A percentile compares a stretch with the other conserved stretches of the same genome.
Conservation (phyloP, 2,113 vertebrate genomes). For the Microtus ochrogaster region DNA sequence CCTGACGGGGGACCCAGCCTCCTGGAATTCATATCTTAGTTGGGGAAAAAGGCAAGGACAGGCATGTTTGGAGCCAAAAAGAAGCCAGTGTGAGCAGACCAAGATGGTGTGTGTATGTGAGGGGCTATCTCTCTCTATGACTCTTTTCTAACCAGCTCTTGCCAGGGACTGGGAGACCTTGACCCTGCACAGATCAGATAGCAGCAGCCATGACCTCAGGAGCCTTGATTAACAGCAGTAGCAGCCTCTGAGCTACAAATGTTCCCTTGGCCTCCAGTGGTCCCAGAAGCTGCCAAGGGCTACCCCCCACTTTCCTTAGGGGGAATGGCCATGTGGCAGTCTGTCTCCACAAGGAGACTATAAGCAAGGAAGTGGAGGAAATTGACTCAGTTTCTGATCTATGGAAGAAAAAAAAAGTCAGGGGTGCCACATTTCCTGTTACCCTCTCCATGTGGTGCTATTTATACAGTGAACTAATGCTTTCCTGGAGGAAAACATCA, state of each 20-base stretch:
- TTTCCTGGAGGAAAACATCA: conserved; percentile 73
- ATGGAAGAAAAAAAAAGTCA: conserved; percentile 34
- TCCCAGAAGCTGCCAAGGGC: neutral
- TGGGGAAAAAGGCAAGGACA: neutral
- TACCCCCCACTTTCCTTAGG: neutral
- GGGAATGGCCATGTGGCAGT: neutral
- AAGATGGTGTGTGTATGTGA: neutral
- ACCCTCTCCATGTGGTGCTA: conserved; percentile 16
- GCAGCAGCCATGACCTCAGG: neutral
- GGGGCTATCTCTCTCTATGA: neutral
- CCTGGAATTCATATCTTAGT: rapidly evolving
- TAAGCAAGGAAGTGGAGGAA: conserved; percentile 59
- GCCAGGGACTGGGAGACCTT: rapidly evolving
- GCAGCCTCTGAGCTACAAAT: neutral
- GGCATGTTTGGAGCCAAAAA: neutral
- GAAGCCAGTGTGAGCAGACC: neutral
- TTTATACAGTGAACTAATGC: conserved; percentile 71
- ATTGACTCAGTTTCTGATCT: conserved; percentile 11
- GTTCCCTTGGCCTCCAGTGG: neutral
- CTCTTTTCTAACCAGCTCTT: neutral
- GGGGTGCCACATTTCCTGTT: conserved; percentile 36
- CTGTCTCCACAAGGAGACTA: neutral
- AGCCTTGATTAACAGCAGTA: neutral
- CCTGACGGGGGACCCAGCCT: neutral
- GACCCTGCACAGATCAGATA: neutral